Evolutionary conservation across 1,140 invertebrate genomes (phyloP), one percentile per base, ranked within the genome.

Genomic region (Ceratosolen solmsi): DNA sequence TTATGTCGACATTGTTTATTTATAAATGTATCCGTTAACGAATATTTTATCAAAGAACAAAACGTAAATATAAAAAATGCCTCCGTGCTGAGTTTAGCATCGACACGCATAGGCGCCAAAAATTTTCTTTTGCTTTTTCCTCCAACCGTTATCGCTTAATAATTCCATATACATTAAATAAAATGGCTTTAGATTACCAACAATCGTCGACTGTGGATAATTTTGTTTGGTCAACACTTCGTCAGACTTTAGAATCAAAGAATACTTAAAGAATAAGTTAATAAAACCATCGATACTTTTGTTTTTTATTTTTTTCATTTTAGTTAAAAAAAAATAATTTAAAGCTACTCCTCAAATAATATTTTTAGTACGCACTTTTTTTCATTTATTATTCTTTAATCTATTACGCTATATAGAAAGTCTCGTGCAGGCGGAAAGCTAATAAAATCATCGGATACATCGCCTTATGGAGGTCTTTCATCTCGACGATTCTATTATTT

Each of bases 221-320:
- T 36, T 73, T 80, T 25, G 46, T 68, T 74, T 73, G 71, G 54
- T 80, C 56, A 46, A 81, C 46, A 49, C 63, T 17, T 46, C 33
- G 38, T 76, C 63, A 25, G 22, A 56, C 73, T 70, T 76, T 70
- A 76, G 72, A 82, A 82, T 76, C n/a, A n/a, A n/a, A n/a, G n/a
- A n/a, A 70, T 56, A 54, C n/a, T 75, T 68, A 81, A 81, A 81
- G 41, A 63, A 80, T 74, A 80, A 74, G 54, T 80, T 74, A 76
- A 81, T 71, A 72, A 72, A 75, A 76, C 49, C 49, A 76, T 82
- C 76, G 63, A 70, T 65, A 76, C 65, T 5, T 79, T 80, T 80
- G n/a, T 71, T 73, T 80, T 80, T 83, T 79, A 76, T 86, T 85
- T 83, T 63, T 80, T 82, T 80, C 41, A 36, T 83, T 84, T 80